A percentile compares a stretch with the other conserved stretches of the same genome.
Conservation (phyloP, 1,140 invertebrate genomes). For the Aphis craccivora region DNA sequence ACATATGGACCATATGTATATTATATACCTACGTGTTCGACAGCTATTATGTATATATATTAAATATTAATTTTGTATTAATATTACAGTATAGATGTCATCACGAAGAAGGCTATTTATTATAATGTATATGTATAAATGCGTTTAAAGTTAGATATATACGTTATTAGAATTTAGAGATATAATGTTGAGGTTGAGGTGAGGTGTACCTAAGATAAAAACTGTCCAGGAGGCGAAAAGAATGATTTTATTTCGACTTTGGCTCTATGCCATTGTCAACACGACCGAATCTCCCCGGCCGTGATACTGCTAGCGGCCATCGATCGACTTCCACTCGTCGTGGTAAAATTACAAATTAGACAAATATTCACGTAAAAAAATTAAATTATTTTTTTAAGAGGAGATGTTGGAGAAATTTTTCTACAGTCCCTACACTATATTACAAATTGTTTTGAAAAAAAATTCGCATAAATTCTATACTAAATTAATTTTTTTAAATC, state of each 20-base stretch:
- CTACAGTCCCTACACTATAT: not conserved
- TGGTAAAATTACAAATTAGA: not conserved
- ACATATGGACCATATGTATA: too few species aligned
- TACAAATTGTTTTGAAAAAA: not conserved
- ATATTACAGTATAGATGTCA: not conserved
- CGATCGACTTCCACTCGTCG: not conserved
- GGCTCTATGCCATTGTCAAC: not conserved
- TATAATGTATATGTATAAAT: not conserved
- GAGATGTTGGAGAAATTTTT: not conserved
- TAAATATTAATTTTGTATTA: not conserved
- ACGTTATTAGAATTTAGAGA: too few species aligned
- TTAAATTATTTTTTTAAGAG: not conserved
- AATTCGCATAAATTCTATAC: not conserved
- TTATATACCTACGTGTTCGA: not conserved
- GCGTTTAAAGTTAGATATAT: not conserved
- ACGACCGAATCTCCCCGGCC: not conserved
- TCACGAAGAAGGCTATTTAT: not conserved
- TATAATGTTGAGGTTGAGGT: not conserved
- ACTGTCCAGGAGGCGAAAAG: not conserved
- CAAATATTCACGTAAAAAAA: not conserved
- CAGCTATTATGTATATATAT: not conserved
- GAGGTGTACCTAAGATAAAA: not conserved
- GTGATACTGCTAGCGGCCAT: too few species aligned
- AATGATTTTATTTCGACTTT: slow-evolving; percentile 4
- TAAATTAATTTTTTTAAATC: too few species aligned